These are phyloP conservation scores for Clarias batrachus DNA, from an alignment of 2,113 vertebrate genomes.

Conservation along the genomic window DNA sequence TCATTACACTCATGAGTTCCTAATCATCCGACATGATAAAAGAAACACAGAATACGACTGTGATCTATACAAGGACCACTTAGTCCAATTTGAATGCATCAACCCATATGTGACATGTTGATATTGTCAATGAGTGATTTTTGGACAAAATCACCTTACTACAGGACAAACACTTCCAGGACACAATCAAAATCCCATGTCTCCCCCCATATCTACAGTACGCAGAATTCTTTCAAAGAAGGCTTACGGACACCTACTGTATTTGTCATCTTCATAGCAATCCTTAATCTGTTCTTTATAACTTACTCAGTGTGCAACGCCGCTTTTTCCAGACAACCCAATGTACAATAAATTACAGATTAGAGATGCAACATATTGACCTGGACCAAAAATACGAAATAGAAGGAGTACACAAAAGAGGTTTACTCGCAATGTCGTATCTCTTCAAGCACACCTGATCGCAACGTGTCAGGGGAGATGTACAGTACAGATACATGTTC, in stretches of 20 bases:
- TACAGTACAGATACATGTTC: slow-evolving; percentile 23
- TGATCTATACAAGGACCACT: not conserved
- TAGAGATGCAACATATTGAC: not conserved
- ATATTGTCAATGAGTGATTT: not conserved
- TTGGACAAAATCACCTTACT: not conserved
- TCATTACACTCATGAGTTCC: not conserved
- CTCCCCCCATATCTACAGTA: not conserved
- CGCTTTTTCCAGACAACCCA: not conserved
- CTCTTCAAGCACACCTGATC: slow-evolving; percentile 52
- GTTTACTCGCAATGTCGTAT: slow-evolving; percentile 24
- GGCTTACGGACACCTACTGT: not conserved
- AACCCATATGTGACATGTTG: not conserved
- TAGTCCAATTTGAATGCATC: not conserved
- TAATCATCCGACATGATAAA: not conserved
- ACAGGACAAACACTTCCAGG: not conserved
- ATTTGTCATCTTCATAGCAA: slow-evolving; percentile 3
- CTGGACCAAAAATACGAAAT: not conserved
- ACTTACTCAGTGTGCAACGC: slow-evolving; percentile 7
- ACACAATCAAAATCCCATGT: not conserved
- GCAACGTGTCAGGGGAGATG: slow-evolving; percentile 31
- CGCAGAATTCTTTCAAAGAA: not conserved
- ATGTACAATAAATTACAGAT: not conserved
- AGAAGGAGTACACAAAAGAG: not conserved
- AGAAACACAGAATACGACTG: not conserved
- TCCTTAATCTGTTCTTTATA: slow-evolving; percentile 6